These are phyloP conservation scores for Gymnarchus niloticus DNA, from an alignment of 2,113 vertebrate genomes.

Conservation along the genomic window DNA sequence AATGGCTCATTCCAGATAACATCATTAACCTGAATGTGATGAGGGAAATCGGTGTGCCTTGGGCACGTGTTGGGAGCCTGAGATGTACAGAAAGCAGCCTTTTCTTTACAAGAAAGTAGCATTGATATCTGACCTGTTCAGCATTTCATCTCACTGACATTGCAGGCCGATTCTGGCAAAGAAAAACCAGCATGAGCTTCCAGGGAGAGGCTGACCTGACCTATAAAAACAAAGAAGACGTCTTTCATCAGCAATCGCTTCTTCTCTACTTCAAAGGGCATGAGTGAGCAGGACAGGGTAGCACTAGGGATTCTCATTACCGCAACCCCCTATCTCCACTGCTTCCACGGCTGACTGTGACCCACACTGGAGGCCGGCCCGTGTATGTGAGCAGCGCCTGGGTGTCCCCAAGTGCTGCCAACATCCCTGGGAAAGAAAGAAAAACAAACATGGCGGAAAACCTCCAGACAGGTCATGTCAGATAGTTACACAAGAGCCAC, in stretches of 20 bases:
- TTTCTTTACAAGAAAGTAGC: neutral
- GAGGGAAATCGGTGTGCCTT: neutral
- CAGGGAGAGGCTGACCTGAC: constrained; percentile 4
- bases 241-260: constrained; percentile 10
- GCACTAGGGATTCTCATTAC: neutral
- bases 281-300: neutral
- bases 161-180: neutral
- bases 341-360: constrained; percentile 7
- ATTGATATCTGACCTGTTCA: neutral
- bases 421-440: neutral
- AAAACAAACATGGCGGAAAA: constrained; percentile 23
- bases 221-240: neutral
- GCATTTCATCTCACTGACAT: neutral
- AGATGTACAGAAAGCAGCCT: neutral
- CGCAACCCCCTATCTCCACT: neutral
- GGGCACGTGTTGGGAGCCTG: neutral
- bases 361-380: neutral
- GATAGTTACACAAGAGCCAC: constrained; percentile 41
- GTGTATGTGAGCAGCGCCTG: neutral
- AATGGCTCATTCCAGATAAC: neutral
- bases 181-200: neutral
- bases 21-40: neutral
- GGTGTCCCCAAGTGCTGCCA: neutral
- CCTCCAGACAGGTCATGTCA: constrained; percentile 37
- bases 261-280: constrained; percentile 16